These are phyloP conservation scores for Deilephila porcellus DNA, from an alignment of 2,888 invertebrate genomes.

Conservation along the genomic window DNA sequence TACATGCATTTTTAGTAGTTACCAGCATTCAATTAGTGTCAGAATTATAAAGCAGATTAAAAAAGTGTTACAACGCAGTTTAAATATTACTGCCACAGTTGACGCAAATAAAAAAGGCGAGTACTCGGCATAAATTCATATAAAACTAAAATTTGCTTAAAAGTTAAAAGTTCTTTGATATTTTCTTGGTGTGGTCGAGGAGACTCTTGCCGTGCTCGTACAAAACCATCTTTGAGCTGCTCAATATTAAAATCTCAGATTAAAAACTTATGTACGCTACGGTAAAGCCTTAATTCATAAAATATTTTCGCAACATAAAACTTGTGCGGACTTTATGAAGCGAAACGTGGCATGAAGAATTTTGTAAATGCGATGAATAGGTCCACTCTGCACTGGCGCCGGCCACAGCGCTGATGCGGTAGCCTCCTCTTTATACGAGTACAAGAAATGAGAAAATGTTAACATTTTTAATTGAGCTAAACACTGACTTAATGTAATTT, in stretches of 20 bases:
- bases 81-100: too few relatives aligned
- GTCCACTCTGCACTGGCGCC: background rate
- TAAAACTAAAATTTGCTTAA: too few relatives aligned
- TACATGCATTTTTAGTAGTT: too few relatives aligned
- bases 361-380: constrained; percentile 3
- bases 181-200: background rate
- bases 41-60: too few relatives aligned
- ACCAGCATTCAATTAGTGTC: too few relatives aligned
- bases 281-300: background rate
- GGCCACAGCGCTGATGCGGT: background rate
- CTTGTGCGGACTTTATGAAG: background rate
- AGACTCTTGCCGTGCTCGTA: background rate
- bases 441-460: background rate
- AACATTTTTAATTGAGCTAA: background rate
- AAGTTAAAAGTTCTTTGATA: too few relatives aligned
- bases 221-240: background rate
- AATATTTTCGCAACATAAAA: background rate
- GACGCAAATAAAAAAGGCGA: too few relatives aligned
- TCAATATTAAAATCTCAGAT: background rate
- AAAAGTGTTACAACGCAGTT: too few relatives aligned
- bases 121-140: too few relatives aligned
- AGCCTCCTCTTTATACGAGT: background rate
- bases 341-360: background rate
- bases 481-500: background rate
- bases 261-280: background rate